A percentile compares a stretch with the other conserved stretches of the same genome.
Conservation (phyloP, 1,140 invertebrate species). For the Macrosteles quadrilineatus region DNA sequence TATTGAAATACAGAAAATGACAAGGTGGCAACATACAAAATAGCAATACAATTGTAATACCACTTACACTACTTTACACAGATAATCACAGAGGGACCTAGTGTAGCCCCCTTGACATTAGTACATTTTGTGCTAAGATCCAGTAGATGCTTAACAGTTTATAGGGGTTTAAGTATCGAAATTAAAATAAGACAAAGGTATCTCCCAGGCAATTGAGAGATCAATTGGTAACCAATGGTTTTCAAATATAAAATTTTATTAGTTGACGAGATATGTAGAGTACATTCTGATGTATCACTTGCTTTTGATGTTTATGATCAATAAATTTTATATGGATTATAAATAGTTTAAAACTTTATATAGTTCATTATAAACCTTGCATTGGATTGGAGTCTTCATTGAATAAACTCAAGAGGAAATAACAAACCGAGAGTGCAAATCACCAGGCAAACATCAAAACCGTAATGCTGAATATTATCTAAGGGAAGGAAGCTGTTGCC, state of each 20-base stretch:
- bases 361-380: too few relatives aligned
- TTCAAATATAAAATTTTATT: not conserved
- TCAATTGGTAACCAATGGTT: conserved; percentile 9
- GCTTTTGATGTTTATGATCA: not conserved
- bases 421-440: too few relatives aligned
- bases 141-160: conserved; percentile 10
- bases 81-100: conserved; percentile 2
- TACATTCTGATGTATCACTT: not conserved
- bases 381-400: too few relatives aligned
- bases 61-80: conserved; percentile 16
- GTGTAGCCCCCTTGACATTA: not conserved
- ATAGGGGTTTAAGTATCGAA: not conserved
- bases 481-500: too few relatives aligned
- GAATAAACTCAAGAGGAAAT: too few relatives aligned
- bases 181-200: not conserved
- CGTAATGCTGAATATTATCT: too few relatives aligned
- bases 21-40: conserved; percentile 16
- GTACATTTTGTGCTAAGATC: conserved; percentile 6
- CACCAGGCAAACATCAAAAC: too few relatives aligned
- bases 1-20: conserved; percentile 17
- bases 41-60: conserved; percentile 12
- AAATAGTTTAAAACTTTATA: not conserved
- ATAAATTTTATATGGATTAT: not conserved
- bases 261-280: not conserved
- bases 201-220: conserved; percentile 6